Percentiles rank a stretch among this genome's conserved stretches.
These are phyloP conservation scores for Cerceris rybyensis DNA, from an alignment of 2,888 invertebrate genomes.

Conservation along the genomic window DNA sequence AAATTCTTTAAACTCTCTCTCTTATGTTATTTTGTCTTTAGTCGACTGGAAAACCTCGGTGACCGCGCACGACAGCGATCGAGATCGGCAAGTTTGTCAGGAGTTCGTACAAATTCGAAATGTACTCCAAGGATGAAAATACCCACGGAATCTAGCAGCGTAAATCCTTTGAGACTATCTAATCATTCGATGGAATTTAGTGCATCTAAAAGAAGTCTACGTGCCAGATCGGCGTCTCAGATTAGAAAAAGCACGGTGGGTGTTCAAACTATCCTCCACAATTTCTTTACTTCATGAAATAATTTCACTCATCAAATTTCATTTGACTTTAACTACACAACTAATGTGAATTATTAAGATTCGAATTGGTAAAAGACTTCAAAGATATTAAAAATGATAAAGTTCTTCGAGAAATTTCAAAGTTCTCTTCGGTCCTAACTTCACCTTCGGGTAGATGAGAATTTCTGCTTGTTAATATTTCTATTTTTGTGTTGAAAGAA, in stretches of 20 bases:
- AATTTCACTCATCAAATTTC: too few relatives aligned
- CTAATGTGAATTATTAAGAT: too few relatives aligned
- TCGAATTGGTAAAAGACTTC: too few relatives aligned
- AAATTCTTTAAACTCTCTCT: neutral
- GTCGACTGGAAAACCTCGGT: constrained; percentile 17
- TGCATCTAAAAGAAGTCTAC: constrained; percentile 18
- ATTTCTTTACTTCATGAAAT: too few relatives aligned
- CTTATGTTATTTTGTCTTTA: neutral
- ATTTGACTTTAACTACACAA: too few relatives aligned
- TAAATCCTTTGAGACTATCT: constrained; percentile 26
- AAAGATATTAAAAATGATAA: too few relatives aligned
- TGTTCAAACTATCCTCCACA: too few relatives aligned
- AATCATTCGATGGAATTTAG: neutral
- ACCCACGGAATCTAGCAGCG: constrained; percentile 41
- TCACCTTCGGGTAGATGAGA: too few relatives aligned
- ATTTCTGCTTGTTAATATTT: neutral
- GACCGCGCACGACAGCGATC: constrained; percentile 59
- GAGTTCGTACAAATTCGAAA: constrained; percentile 32
- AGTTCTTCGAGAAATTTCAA: too few relatives aligned
- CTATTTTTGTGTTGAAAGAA: neutral
- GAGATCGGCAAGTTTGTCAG: constrained; percentile 70
- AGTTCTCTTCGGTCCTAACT: too few relatives aligned
- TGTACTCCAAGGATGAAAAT: constrained; percentile 53
- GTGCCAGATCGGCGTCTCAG: constrained; percentile 60
- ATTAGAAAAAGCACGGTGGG: constrained; percentile 60